Percentiles rank a stretch among this genome's conserved stretches.
phyloP scores from a whole-genome alignment of 2,888 invertebrate genomes.

The Smittia sp. region DNA sequence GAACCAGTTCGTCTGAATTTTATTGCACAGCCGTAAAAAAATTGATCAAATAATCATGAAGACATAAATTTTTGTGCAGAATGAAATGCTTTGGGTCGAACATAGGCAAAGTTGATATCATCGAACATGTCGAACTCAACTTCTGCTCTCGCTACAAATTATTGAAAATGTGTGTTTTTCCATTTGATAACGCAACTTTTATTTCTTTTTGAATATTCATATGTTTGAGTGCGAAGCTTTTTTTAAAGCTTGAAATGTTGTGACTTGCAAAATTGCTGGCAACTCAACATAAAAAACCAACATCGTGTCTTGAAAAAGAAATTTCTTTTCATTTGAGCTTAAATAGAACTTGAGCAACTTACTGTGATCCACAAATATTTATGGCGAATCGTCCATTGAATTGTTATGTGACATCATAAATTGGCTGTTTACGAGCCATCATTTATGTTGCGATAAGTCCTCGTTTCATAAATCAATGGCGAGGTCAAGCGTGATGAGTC shows the following conservation, averaged over 20 bases:
- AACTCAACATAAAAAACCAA: too few species aligned
- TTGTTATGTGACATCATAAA: conserved; percentile 25
- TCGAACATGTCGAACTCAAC: background rate
- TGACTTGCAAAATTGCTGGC: too few species aligned
- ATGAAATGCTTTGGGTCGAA: conserved; percentile 10
- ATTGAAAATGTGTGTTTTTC: background rate
- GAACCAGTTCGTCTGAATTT: background rate
- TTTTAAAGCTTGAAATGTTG: too few species aligned
- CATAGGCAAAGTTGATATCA: conserved; percentile 5
- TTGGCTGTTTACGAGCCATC: background rate
- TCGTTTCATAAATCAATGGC: conserved; percentile 4
- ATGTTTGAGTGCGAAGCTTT: background rate
- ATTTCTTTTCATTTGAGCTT: too few species aligned
- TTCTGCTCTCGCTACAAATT: background rate
- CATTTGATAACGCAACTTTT: background rate
- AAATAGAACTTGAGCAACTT: too few species aligned
- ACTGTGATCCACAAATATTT: background rate
- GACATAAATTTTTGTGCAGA: conserved; percentile 17
- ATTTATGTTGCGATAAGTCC: conserved; percentile 19
- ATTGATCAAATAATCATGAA: conserved; percentile 33
- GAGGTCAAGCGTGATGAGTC: conserved; percentile 10
- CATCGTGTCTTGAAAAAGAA: too few species aligned
- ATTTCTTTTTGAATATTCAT: background rate
- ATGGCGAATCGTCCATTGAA: background rate
- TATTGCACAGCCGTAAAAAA: conserved; percentile 8